Conservation (phyloP, 2,113 vertebrate genomes). For the Helogale parvula region DNA sequence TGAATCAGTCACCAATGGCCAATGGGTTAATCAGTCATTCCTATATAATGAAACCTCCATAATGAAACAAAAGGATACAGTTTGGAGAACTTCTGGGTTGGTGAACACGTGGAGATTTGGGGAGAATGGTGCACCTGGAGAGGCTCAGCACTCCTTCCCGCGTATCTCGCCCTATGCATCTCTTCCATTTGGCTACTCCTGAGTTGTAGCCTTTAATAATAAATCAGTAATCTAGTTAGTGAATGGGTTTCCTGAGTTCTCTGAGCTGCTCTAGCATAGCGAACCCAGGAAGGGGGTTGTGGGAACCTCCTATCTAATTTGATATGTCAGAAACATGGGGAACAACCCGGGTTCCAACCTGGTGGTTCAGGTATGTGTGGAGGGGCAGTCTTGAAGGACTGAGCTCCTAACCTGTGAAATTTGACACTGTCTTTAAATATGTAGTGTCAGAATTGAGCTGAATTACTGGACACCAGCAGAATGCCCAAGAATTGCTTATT, state of each 20-base stretch:
- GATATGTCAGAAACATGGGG: neutral
- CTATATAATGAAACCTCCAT: neutral
- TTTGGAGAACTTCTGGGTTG: neutral
- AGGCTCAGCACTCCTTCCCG: neutral
- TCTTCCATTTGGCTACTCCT: neutral
- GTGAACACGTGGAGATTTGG: neutral
- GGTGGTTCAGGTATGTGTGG: neutral
- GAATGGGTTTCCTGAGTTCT: neutral
- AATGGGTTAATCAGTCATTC: neutral
- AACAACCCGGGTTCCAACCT: neutral
- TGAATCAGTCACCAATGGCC: neutral
- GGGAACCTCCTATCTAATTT: neutral
- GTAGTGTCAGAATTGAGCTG: neutral
- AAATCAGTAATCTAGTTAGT: neutral
- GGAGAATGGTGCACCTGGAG: neutral
- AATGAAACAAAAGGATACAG: neutral
- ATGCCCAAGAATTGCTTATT: neutral
- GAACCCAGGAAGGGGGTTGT: neutral
- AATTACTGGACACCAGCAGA: neutral
- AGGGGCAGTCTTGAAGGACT: neutral
- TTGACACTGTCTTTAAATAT: neutral
- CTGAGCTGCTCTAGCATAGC: neutral
- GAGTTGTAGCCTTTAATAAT: neutral
- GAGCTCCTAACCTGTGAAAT: neutral
- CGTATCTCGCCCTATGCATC: neutral